These are phyloP conservation scores for Glaucomys volans DNA, from an alignment of 2,113 vertebrate species.

Conservation along the genomic window DNA sequence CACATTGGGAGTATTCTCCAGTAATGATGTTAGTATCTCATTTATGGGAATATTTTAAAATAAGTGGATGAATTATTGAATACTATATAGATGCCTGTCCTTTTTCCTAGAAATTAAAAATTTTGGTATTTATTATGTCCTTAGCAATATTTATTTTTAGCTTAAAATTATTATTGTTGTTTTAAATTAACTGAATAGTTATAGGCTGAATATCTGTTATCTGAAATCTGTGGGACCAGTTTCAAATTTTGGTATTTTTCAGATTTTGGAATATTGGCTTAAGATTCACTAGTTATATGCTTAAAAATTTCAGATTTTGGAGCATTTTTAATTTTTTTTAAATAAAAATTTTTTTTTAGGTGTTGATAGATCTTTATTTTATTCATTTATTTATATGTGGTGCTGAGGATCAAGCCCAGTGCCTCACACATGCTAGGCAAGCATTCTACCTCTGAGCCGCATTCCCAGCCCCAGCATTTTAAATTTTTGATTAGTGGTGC, in stretches of 20 bases:
- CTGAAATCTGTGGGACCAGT: background rate
- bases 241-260: background rate
- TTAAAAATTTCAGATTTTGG: background rate
- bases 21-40: conserved; percentile 16
- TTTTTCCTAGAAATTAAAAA: background rate
- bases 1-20: background rate
- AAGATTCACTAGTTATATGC: background rate
- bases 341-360: too few species aligned
- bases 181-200: conserved; percentile 44
- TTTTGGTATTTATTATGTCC: conserved; percentile 35
- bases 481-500: too few species aligned
- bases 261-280: background rate
- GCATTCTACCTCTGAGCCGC: too few species aligned
- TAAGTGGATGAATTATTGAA: conserved; percentile 18
- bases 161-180: background rate
- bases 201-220: background rate
- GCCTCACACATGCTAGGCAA: too few species aligned
- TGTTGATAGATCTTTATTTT: too few species aligned
- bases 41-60: conserved; percentile 56
- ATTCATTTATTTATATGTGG: too few species aligned
- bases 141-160: conserved; percentile 51
- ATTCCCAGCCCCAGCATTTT: too few species aligned
- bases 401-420: too few species aligned
- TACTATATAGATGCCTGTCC: background rate
- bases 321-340: background rate